phyloP scores from a whole-genome alignment of 2,888 invertebrate genomes.

The Nephrotoma appendiculata region DNA sequence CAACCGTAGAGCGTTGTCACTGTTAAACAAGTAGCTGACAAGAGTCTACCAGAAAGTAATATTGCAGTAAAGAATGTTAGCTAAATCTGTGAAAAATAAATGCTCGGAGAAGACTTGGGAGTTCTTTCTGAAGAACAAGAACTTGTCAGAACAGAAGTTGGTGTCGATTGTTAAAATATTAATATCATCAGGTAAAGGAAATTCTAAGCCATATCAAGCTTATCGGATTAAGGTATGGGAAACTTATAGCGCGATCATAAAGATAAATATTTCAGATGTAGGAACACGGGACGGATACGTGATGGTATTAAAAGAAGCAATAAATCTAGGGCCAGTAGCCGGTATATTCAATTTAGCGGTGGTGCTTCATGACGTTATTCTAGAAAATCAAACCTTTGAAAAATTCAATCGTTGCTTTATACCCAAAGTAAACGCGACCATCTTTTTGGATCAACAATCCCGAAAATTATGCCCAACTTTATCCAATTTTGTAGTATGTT shows the following conservation, averaged over 20 bases:
- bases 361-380: constrained; percentile 55
- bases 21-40: too few species aligned
- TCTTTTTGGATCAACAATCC: constrained; percentile 54
- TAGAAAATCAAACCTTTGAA: constrained; percentile 60
- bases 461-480: constrained; percentile 40
- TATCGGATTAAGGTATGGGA: constrained; percentile 39
- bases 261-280: constrained; percentile 56
- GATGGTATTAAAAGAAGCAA: constrained; percentile 47
- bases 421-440: constrained; percentile 72
- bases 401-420: constrained; percentile 50
- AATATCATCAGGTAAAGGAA: constrained; percentile 65
- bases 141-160: too few species aligned
- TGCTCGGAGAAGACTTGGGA: too few species aligned
- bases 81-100: too few species aligned
- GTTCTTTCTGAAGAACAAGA: too few species aligned
- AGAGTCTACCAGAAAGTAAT: too few species aligned
- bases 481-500: constrained; percentile 76
- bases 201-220: constrained; percentile 69
- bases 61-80: too few species aligned
- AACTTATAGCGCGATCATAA: constrained; percentile 42
- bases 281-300: constrained; percentile 54
- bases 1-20: too few species aligned
- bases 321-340: constrained; percentile 51
- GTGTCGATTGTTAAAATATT: too few species aligned
- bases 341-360: constrained; percentile 87